A percentile compares a stretch with the other conserved stretches of the same genome.
Conservation (phyloP, 1,140 invertebrate species). For the Euura saliciscinereae region DNA sequence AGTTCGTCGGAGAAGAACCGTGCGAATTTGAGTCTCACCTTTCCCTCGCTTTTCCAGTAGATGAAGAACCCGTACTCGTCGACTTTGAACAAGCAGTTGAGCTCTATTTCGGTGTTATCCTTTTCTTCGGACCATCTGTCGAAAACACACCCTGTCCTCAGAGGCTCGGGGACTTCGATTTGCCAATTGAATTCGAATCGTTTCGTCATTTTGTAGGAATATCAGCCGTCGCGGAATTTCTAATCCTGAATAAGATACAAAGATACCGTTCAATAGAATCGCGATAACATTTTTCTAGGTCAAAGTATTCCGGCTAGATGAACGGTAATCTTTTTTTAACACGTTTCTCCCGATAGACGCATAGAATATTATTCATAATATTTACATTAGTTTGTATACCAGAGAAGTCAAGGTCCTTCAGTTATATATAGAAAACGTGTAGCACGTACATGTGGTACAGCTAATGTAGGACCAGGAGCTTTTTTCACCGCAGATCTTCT, state of each 20-base stretch:
- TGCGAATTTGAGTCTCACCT: constrained; percentile 66
- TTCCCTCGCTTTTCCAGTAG: constrained; percentile 97
- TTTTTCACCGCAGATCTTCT: background rate
- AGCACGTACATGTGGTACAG: background rate
- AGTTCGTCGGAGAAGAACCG: constrained; percentile 10
- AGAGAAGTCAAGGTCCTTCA: background rate
- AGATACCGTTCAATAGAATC: too few species aligned
- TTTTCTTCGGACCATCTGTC: constrained; percentile 98
- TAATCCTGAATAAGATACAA: background rate
- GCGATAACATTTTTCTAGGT: too few species aligned
- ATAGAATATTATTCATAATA: background rate
- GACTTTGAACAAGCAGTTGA: constrained; percentile 90
- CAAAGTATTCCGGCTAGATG: too few species aligned
- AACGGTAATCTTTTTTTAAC: too few species aligned
- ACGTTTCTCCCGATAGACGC: too few species aligned
- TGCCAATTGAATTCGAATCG: constrained; percentile 99
- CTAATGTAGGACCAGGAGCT: background rate
- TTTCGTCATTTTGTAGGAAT: constrained; percentile 81
- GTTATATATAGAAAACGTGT: background rate
- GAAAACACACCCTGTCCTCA: constrained; percentile 84
- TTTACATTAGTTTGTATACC: constrained; percentile 1
- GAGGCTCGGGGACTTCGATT: constrained; percentile 85
- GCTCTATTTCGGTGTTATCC: constrained; percentile 87
- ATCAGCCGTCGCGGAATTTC: background rate
- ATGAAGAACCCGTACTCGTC: constrained; percentile 99